Base-by-base conservation (phyloP, 2,888 invertebrate species). In the Caenorhabditis panamensis region DNA sequence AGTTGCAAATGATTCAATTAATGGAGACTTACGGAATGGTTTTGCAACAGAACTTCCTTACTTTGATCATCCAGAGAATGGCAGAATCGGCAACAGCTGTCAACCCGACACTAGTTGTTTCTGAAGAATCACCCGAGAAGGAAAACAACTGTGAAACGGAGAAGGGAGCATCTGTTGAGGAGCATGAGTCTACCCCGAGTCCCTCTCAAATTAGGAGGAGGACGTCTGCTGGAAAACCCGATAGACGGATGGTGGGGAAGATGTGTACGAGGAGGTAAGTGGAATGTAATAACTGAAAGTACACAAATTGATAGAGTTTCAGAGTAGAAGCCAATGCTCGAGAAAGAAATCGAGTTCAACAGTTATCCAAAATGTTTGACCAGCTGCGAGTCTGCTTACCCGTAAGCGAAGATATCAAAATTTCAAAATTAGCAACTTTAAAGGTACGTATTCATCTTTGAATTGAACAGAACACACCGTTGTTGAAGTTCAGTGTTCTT, bases 261-360 rank as follows among this genome's bases (percentile, higher is more conserved):
- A 44, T 49, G 2, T 53, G 61, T 31, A 51, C 61, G 2, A 59
- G 75, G 53, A 66, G 75, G 75, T 75, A 24, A 49, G 54, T 24
- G 4, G 18, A 51, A 51, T 11, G 26, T 24, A 31, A 8, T 18
- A n/a, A n/a, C 9, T 20, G 31, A 44, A 3, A 47, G 36, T 49
- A 4, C 9, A 9, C 1, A 18, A 13, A 2, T 41, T 20, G 22
- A 18, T 13, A 16, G 1, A 26, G 11, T 75, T 73, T 37, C 64
- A 80, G 80, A 66, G 53, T 37, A 13, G 80, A 80, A 78, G 82
- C 82, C 1, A 82, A 82, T 59, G 82, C 82, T 0, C 36, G 82
- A 22, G 82, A 82, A 61, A 28, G 82, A 18, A 77, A 78, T 62
- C 66, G 82, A 24, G 82, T 82, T 9, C 82, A 82, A 28, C 68